These are phyloP conservation scores for Pseudois nayaur DNA, from an alignment of 2,113 vertebrate genomes.

Conservation along the genomic window DNA sequence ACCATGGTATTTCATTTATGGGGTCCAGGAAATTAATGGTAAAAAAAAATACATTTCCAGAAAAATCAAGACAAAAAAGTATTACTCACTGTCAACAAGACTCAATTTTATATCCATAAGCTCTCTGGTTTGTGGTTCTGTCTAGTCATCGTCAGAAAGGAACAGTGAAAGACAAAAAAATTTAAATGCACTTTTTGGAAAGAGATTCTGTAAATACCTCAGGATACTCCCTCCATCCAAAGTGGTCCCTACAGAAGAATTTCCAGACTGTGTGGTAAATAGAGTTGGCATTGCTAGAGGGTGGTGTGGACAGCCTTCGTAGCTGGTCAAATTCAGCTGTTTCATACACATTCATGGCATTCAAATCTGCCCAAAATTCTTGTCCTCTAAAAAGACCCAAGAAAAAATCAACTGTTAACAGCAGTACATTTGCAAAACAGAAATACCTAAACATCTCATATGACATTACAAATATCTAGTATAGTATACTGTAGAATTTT, in stretches of 20 bases:
- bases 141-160: neutral
- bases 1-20: neutral
- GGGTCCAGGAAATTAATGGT: neutral
- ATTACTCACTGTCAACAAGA: slow-evolving; percentile 13
- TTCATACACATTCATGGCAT: slow-evolving; percentile 90
- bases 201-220: slow-evolving; percentile 86
- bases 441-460: slow-evolving; percentile 12
- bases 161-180: neutral
- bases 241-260: slow-evolving; percentile 99
- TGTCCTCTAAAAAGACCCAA: slow-evolving; percentile 84
- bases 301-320: slow-evolving; percentile 90
- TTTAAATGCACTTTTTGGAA: neutral
- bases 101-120: neutral
- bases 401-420: slow-evolving; percentile 16
- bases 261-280: slow-evolving; percentile 95
- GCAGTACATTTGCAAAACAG: neutral
- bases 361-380: slow-evolving; percentile 93
- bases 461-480: slow-evolving; percentile 14
- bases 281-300: slow-evolving; percentile 85
- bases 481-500: slow-evolving; percentile 1
- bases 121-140: neutral
- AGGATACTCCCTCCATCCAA: slow-evolving; percentile 99
- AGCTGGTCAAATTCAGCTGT: slow-evolving; percentile 92
- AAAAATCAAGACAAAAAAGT: neutral
- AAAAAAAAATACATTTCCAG: slow-evolving; percentile 13